Evolutionary conservation across 37 sponge, comb jelly and placozoan genomes (phyloP).

Genomic region (Diacarnus erythraeanus): DNA sequence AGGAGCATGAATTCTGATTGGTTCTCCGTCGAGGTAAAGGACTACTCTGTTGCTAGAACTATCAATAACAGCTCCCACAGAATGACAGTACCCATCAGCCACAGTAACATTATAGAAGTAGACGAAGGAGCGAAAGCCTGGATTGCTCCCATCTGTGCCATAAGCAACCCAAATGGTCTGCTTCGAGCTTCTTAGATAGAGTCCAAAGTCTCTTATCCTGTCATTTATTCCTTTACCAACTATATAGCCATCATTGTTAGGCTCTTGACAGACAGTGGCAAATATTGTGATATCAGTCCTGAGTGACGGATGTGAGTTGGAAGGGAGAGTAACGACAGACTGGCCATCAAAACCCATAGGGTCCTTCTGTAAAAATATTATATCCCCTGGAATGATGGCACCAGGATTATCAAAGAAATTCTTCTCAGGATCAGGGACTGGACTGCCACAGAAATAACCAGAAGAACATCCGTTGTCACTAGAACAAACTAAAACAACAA

Average conservation of each 20-base stretch:
- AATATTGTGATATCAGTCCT: constrained; percentile 75
- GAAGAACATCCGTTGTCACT: constrained; percentile 29
- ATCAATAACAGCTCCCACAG: constrained; percentile 71
- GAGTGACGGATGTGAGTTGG: constrained; percentile 32
- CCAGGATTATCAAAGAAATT: constrained; percentile 47
- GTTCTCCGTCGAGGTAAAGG: constrained; percentile 72
- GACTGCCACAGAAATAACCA: constrained; percentile 59
- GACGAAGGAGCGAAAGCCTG: constrained; percentile 54
- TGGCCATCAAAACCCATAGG: constrained; percentile 37
- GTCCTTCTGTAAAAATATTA: constrained; percentile 46
- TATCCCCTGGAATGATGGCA: constrained; percentile 19
- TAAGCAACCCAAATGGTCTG: constrained; percentile 60
- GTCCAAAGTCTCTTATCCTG: constrained; percentile 72
- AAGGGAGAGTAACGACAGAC: constrained; percentile 44
- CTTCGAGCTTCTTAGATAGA: constrained; percentile 64
- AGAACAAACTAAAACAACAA: constrained; percentile 29
- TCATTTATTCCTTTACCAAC: constrained; percentile 70
- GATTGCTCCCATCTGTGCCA: constrained; percentile 36
- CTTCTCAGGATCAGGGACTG: constrained; percentile 23
- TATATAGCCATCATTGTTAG: constrained; percentile 74
- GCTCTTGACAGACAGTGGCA: constrained; percentile 62
- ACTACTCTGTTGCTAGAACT: constrained; percentile 50
- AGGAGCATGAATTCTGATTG: constrained; percentile 12
- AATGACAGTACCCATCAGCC: constrained; percentile 59
- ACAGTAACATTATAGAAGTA: constrained; percentile 60